Evolutionary conservation across 2,888 invertebrate genomes (phyloP).

Genomic region (Tetramorium bicarinatum): DNA sequence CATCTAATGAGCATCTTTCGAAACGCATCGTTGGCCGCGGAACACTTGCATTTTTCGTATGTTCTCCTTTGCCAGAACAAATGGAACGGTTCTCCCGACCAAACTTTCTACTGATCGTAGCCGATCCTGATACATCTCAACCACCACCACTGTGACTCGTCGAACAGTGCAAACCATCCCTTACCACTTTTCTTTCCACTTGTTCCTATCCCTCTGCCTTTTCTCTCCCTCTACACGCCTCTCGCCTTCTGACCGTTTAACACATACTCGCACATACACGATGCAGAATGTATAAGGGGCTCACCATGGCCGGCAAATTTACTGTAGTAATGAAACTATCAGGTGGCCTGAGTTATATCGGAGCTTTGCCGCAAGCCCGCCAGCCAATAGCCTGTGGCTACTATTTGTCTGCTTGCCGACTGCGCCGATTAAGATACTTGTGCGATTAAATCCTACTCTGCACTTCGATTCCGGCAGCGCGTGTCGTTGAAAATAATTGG

Average conservation of each 20-base stretch:
- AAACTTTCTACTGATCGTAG: constrained; percentile 54
- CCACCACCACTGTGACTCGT: constrained; percentile 36
- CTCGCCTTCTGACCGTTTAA: constrained; percentile 29
- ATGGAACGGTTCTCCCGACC: constrained; percentile 31
- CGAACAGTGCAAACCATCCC: constrained; percentile 59
- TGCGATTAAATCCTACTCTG: constrained; percentile 76
- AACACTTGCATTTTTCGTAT: constrained; percentile 8
- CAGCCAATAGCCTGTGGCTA: constrained; percentile 79
- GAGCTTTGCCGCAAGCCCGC: constrained; percentile 77
- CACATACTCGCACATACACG: constrained; percentile 57
- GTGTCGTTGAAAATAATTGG: constrained; percentile 40
- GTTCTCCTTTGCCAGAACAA: constrained; percentile 49
- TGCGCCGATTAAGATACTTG: constrained; percentile 79
- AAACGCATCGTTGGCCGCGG: constrained; percentile 3
- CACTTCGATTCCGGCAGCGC: constrained; percentile 22
- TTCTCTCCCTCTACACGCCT: constrained; percentile 1
- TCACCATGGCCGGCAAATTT: constrained; percentile 75
- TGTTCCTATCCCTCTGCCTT: constrained; percentile 6
- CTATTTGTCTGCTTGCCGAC: constrained; percentile 81
- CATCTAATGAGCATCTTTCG: constrained; percentile 13
- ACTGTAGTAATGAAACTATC: constrained; percentile 82
- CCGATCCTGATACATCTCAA: constrained; percentile 56
- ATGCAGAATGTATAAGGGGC: constrained; percentile 71
- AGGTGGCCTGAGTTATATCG: constrained; percentile 80
- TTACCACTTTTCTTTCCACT: constrained; percentile 48